Evolutionary conservation across 2,113 vertebrate species (phyloP).

Genomic region (Hemiprocne comata): DNA sequence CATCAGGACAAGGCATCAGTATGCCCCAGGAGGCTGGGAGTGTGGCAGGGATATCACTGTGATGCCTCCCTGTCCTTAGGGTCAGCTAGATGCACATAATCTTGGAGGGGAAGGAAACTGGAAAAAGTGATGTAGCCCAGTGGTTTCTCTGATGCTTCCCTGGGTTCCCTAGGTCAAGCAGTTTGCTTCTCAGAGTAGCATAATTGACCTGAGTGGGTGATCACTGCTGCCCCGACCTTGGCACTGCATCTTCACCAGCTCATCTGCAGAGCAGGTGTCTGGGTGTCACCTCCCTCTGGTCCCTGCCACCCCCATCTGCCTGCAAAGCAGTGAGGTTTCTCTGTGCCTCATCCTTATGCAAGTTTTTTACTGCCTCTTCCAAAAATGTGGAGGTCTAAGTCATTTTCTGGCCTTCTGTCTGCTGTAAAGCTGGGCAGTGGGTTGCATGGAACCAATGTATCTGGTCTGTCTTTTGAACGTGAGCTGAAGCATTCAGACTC

Average conservation of each 20-base stretch:
- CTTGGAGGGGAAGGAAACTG: background rate
- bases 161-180: background rate
- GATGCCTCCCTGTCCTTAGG: background rate
- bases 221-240: background rate
- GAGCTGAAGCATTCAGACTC: background rate
- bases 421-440: background rate
- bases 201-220: background rate
- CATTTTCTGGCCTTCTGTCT: background rate
- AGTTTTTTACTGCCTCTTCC: background rate
- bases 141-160: background rate
- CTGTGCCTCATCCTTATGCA: background rate
- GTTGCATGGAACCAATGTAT: accelerated
- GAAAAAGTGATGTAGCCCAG: background rate
- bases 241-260: background rate
- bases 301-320: background rate
- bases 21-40: background rate
- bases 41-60: accelerated
- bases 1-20: background rate
- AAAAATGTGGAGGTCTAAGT: background rate
- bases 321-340: background rate
- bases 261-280: background rate
- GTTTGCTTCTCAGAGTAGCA: background rate
- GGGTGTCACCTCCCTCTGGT: background rate
- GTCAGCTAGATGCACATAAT: background rate
- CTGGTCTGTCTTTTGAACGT: background rate